These are phyloP conservation scores for Naso thynnoides DNA, from an alignment of 2,797 vertebrate genomes.

Conservation along the genomic window DNA sequence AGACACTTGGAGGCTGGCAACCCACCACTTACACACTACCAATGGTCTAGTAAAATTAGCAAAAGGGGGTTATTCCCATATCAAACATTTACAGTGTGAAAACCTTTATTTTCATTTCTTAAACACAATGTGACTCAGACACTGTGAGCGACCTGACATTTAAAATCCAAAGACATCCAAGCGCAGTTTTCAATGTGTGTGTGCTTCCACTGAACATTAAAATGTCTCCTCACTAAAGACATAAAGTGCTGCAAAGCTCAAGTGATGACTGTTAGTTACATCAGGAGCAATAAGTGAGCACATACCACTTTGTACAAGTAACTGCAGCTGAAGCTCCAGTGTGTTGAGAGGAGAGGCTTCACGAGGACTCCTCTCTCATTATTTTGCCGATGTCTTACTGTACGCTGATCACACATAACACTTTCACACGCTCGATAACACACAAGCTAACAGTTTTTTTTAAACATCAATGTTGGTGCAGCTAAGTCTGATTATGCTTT, in stretches of 20 bases:
- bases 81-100: background rate
- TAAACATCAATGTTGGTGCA: background rate
- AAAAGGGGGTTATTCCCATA: background rate
- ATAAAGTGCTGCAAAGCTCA: background rate
- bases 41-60: background rate
- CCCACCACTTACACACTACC: background rate
- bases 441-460: background rate
- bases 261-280: background rate
- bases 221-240: background rate
- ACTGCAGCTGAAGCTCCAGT: background rate
- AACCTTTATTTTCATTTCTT: background rate
- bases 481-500: background rate
- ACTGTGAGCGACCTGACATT: background rate
- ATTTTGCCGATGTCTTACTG: background rate
- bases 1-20: background rate
- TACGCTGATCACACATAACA: background rate
- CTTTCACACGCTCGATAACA: background rate
- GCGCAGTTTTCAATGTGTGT: background rate
- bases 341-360: constrained; percentile 6
- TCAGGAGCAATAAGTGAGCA: background rate
- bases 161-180: background rate
- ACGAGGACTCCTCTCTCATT: background rate
- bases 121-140: background rate
- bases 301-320: background rate
- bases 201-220: background rate